A percentile compares a stretch with the other conserved stretches of the same genome.
phyloP scores from a whole-genome alignment of 1,140 invertebrate species.

The Theocolax elegans region DNA sequence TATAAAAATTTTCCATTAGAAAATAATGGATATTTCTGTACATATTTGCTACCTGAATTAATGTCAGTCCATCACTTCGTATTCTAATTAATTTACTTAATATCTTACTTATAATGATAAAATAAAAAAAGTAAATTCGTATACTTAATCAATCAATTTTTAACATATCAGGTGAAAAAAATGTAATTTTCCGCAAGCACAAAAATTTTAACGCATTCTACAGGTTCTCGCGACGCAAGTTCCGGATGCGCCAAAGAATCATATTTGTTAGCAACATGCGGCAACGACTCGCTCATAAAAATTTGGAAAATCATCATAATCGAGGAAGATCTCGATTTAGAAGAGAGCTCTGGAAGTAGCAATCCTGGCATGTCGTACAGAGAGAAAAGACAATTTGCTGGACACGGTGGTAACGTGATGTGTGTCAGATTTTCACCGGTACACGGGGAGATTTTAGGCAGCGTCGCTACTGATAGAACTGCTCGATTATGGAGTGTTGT shows the following conservation, averaged over 20 bases:
- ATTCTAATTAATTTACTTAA: no score
- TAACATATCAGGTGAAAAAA: no score
- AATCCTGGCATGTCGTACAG: conserved; percentile 37
- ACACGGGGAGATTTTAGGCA: conserved; percentile 71
- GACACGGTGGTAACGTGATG: conserved; percentile 72
- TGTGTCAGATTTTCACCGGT: conserved; percentile 71
- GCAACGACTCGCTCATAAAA: conserved; percentile 79
- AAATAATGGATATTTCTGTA: no score
- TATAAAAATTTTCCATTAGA: no score
- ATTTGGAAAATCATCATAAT: conserved; percentile 73
- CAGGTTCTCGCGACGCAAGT: conserved; percentile 48
- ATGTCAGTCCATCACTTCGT: no score
- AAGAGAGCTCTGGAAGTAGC: conserved; percentile 16
- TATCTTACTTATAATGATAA: no score
- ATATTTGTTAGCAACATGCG: conserved; percentile 76
- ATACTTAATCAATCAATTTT: no score
- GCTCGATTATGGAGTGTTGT: conserved; percentile 75
- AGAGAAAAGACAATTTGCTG: conserved; percentile 55
- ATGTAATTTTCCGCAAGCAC: no score
- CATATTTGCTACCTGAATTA: no score
- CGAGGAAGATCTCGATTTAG: conserved; percentile 15
- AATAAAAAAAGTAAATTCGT: no score
- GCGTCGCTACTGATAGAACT: conserved; percentile 73
- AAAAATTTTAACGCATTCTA: no score
- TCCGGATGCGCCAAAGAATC: conserved; percentile 49